Percentiles rank a stretch among this genome's conserved stretches.
Evolutionary conservation across 2,113 vertebrate genomes (phyloP).

Genomic region (Aplodontia rufa): DNA sequence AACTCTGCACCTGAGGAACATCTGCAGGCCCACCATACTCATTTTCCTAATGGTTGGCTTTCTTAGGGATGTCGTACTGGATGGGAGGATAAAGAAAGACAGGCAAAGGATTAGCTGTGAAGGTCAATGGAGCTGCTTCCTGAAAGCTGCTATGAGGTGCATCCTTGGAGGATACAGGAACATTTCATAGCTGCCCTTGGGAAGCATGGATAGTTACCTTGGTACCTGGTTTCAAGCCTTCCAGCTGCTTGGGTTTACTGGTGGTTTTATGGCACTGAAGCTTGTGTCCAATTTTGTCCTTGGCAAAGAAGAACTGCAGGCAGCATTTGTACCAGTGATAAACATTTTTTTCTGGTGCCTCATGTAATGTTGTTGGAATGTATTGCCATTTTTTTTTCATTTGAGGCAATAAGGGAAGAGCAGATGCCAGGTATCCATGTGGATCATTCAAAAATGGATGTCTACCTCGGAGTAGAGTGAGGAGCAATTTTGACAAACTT

Average conservation of each 20-base stretch:
- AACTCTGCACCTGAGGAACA: constrained; percentile 93
- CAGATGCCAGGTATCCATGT: constrained; percentile 91
- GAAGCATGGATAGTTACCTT: constrained; percentile 95
- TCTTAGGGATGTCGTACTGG: constrained; percentile 83
- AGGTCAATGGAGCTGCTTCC: constrained; percentile 68
- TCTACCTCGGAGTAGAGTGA: constrained; percentile 94
- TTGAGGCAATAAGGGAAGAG: constrained; percentile 96
- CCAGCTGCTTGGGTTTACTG: constrained; percentile 91
- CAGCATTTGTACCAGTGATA: constrained; percentile 96
- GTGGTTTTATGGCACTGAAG: constrained; percentile 94
- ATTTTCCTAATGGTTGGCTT: constrained; percentile 86
- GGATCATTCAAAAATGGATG: constrained; percentile 91
- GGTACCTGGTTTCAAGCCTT: constrained; percentile 93
- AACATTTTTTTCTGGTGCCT: constrained; percentile 92
- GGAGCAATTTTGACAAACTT: constrained; percentile 96
- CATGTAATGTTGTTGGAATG: constrained; percentile 94
- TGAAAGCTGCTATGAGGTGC: constrained; percentile 69
- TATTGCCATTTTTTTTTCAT: constrained; percentile 91
- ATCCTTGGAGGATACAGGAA: constrained; percentile 76
- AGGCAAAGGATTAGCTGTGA: constrained; percentile 81
- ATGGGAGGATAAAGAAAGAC: constrained; percentile 83
- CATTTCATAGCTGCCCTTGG: constrained; percentile 81
- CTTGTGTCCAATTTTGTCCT: constrained; percentile 96
- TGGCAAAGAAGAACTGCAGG: constrained; percentile 94
- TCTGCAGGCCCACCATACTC: constrained; percentile 83